Conservation (phyloP, 2,888 invertebrate genomes). For the Bimastos eiseni region DNA sequence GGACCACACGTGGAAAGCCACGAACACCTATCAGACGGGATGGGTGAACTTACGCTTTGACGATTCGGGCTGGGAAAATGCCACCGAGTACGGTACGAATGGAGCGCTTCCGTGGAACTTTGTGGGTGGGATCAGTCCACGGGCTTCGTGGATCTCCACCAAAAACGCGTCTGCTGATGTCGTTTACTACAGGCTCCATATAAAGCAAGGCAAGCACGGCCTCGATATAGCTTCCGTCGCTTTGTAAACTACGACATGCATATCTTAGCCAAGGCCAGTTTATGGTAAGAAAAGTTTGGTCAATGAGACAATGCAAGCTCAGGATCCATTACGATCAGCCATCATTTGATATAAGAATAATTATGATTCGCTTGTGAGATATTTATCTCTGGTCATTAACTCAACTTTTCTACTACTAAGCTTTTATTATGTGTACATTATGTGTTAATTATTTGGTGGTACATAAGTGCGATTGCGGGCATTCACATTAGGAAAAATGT, state of each 20-base stretch:
- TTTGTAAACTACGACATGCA: neutral
- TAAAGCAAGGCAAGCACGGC: neutral
- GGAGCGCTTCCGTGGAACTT: neutral
- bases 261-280: neutral
- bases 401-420: too few relatives aligned
- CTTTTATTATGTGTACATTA: too few relatives aligned
- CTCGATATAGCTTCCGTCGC: neutral
- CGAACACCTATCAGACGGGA: neutral
- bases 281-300: neutral
- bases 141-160: neutral
- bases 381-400: too few relatives aligned
- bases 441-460: too few relatives aligned
- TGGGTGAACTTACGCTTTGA: neutral
- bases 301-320: too few relatives aligned
- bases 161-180: neutral
- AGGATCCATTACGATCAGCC: too few relatives aligned
- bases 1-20: neutral
- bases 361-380: too few relatives aligned
- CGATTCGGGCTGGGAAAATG: conserved; percentile 7
- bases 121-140: neutral
- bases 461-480: too few relatives aligned
- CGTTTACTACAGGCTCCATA: neutral
- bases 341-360: too few relatives aligned
- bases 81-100: neutral
- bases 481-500: too few relatives aligned